Evolutionary conservation across 2,113 vertebrate genomes (phyloP), one percentile per base, ranked within the genome.

Genomic region (Heliornis fulica): DNA sequence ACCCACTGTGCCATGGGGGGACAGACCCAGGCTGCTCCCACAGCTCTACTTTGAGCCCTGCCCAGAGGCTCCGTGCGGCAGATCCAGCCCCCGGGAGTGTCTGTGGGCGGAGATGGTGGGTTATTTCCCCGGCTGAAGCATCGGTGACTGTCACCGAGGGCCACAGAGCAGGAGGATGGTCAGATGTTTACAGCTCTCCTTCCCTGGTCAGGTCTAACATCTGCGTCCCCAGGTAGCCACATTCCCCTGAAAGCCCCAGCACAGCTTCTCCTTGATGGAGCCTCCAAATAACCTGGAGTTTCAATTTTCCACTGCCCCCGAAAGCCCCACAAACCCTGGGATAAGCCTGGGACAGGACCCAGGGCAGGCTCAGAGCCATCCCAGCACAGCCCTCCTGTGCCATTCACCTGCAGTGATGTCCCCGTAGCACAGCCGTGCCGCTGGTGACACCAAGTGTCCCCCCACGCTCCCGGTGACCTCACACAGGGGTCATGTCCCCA

Each of bases 261-360:
- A 56, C 11, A 2, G 69, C 78, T 68, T 65, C 57, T 78, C 78
- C 91, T 85, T 80, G 88, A 83, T 79, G 63, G 65, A 71, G 28
- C 51, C 43, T 81, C 88, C 85, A 48, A 89, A 92, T 96, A 88
- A 61, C 29, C n/a, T n/a, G 80, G 83, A 69, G 23, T 66, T 12
- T 32, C 41, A 74, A 32, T 83, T 94, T 90, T 66, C 86, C 75
- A 60, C 88, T 85, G 78, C n/a, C 48, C 86, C 79, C 26, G 34
- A 48, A 80, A 76, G 8, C 38, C 68, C 59, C 22, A 11, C 51
- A 32, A 74, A 19, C 46, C 32, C 40, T 1, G 1, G 64, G 70
- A 71, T 3, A 64, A 89, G 22, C 56, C 60, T 36, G 13, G 54
- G n/a, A 69, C 23, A 64, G 64, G 57, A 54, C 51, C 50, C 5